Percentiles rank a stretch among this genome's conserved stretches.
phyloP scores from a whole-genome alignment of 2,797 vertebrate genomes.

The Enteromius thamalakanensis region DNA sequence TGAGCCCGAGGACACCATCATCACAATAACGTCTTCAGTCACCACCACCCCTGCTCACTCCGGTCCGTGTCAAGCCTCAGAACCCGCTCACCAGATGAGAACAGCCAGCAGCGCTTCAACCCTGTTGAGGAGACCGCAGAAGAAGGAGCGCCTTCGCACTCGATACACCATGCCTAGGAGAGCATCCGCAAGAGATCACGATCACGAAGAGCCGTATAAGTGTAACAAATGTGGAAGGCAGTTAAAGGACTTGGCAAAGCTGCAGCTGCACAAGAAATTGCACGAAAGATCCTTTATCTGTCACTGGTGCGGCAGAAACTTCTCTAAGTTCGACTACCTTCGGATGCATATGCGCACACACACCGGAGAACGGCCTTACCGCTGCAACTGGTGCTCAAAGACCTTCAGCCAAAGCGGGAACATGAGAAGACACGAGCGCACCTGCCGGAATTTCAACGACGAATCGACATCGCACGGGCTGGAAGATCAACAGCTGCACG shows the following conservation, averaged over 20 bases:
- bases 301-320: slow-evolving; percentile 80
- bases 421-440: slow-evolving; percentile 77
- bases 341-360: slow-evolving; percentile 80
- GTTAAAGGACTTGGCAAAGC: slow-evolving; percentile 66
- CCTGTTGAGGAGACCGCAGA: background rate
- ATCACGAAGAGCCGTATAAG: slow-evolving; percentile 62
- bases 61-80: slow-evolving; percentile 27
- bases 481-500: slow-evolving; percentile 64
- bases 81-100: slow-evolving; percentile 21
- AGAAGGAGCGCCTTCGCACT: background rate
- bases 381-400: slow-evolving; percentile 79
- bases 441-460: slow-evolving; percentile 78
- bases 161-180: background rate
- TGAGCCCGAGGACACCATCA: slow-evolving; percentile 68
- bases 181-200: slow-evolving; percentile 14
- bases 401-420: slow-evolving; percentile 81
- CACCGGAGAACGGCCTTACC: slow-evolving; percentile 79
- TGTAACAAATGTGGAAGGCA: slow-evolving; percentile 76
- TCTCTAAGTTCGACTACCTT: slow-evolving; percentile 79
- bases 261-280: slow-evolving; percentile 74
- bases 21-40: slow-evolving; percentile 53
- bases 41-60: slow-evolving; percentile 47
- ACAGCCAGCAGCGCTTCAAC: background rate
- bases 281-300: slow-evolving; percentile 75
- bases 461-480: slow-evolving; percentile 73